A percentile compares a stretch with the other conserved stretches of the same genome.
These are phyloP conservation scores for Agrypnia vestita DNA, from an alignment of 1,140 invertebrate species.

Conservation along the genomic window DNA sequence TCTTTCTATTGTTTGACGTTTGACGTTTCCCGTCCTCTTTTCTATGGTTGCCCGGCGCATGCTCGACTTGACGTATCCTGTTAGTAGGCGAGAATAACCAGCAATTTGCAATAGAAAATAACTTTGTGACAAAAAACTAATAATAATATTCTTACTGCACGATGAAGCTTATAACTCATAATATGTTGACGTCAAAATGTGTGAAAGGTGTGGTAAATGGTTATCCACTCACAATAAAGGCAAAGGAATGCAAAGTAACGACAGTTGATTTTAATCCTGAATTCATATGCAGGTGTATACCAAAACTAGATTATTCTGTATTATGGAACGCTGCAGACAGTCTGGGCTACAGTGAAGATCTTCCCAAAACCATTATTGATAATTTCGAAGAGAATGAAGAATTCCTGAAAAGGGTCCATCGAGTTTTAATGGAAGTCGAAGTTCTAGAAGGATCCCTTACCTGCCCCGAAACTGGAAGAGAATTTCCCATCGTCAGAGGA, in stretches of 20 bases:
- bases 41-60: too few relatives aligned
- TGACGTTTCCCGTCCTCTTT: background rate
- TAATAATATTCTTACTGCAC: background rate
- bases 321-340: constrained; percentile 85
- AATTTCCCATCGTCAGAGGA: constrained; percentile 95
- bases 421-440: constrained; percentile 93
- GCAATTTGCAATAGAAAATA: background rate
- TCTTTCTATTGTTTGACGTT: background rate
- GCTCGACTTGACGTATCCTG: too few relatives aligned
- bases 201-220: constrained; percentile 94
- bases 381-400: constrained; percentile 90
- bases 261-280: constrained; percentile 93
- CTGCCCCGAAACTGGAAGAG: constrained; percentile 96
- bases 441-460: constrained; percentile 92
- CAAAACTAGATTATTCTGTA: constrained; percentile 86
- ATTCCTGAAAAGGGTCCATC: constrained; percentile 93
- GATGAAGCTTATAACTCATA: constrained; percentile 98
- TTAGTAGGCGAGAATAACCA: background rate
- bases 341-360: constrained; percentile 85
- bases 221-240: constrained; percentile 91
- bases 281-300: constrained; percentile 92
- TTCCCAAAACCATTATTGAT: constrained; percentile 83
- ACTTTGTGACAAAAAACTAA: background rate
- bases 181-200: constrained; percentile 96
- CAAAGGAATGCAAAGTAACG: constrained; percentile 82